phyloP scores from a whole-genome alignment of 2,888 invertebrate genomes.

The Osedax frankpressi region DNA sequence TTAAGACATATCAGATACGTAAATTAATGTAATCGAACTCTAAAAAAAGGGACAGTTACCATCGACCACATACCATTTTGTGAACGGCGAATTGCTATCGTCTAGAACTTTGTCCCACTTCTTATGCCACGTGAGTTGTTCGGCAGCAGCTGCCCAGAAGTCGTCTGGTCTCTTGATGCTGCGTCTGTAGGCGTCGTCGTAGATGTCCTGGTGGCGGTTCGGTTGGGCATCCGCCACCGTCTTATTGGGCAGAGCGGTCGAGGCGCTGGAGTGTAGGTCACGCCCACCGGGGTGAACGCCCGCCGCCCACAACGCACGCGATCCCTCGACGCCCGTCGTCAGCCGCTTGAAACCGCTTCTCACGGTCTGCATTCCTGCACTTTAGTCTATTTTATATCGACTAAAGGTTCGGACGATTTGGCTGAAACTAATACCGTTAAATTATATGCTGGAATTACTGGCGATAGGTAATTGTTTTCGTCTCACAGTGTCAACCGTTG shows the following conservation, averaged over 20 bases:
- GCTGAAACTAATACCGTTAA: too few species aligned
- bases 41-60: too few species aligned
- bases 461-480: too few species aligned
- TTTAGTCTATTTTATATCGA: too few species aligned
- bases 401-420: too few species aligned
- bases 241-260: not conserved
- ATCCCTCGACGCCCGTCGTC: not conserved
- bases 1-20: too few species aligned
- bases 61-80: constrained; percentile 67
- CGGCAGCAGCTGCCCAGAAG: constrained; percentile 73
- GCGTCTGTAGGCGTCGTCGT: constrained; percentile 31
- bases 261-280: not conserved
- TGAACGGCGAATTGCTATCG: constrained; percentile 68
- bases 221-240: constrained; percentile 7
- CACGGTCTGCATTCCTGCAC: too few species aligned
- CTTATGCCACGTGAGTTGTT: constrained; percentile 65
- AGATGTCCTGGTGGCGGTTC: constrained; percentile 19
- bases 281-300: not conserved
- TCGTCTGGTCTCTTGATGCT: constrained; percentile 54
- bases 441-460: too few species aligned
- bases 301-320: not conserved
- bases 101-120: constrained; percentile 74
- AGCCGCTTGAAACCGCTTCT: too few species aligned
- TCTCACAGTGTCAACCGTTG: too few species aligned
- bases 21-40: too few species aligned